Evolutionary conservation across 2,888 invertebrate genomes (phyloP).

Genomic region (Helicoverpa assulta): DNA sequence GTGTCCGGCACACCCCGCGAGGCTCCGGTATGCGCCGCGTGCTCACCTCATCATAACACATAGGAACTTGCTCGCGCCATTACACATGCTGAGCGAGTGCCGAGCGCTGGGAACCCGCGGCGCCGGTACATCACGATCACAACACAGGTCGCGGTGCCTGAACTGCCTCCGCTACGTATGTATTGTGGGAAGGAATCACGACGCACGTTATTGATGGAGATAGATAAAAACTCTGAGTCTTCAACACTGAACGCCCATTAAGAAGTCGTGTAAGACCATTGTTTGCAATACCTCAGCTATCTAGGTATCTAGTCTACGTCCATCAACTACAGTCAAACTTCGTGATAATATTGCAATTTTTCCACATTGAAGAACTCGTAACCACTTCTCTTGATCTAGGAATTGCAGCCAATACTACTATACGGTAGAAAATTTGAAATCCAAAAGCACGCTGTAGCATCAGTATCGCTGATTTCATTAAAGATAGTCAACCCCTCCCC

Average conservation of each 20-base stretch:
- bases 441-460: not conserved
- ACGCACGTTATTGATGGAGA: slow-evolving; percentile 3
- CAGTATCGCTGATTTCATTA: not conserved
- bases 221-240: not conserved
- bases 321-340: too few species aligned
- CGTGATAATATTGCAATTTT: too few species aligned
- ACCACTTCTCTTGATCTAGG: too few species aligned
- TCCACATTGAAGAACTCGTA: too few species aligned
- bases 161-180: not conserved
- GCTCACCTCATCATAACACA: slow-evolving; percentile 25
- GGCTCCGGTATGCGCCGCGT: slow-evolving; percentile 33
- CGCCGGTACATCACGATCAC: too few species aligned
- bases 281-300: too few species aligned
- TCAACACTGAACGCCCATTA: too few species aligned
- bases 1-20: slow-evolving; percentile 4
- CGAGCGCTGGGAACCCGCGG: slow-evolving; percentile 39
- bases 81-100: slow-evolving; percentile 41
- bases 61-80: slow-evolving; percentile 26
- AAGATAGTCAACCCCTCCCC: not conserved
- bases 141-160: not conserved
- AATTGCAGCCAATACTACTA: too few species aligned
- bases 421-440: too few species aligned
- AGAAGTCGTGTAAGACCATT: too few species aligned
- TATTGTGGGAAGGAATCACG: slow-evolving; percentile 7
- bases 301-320: too few species aligned